phyloP scores from a whole-genome alignment of 2,797 vertebrate species.

The Enteromius radiatus region DNA sequence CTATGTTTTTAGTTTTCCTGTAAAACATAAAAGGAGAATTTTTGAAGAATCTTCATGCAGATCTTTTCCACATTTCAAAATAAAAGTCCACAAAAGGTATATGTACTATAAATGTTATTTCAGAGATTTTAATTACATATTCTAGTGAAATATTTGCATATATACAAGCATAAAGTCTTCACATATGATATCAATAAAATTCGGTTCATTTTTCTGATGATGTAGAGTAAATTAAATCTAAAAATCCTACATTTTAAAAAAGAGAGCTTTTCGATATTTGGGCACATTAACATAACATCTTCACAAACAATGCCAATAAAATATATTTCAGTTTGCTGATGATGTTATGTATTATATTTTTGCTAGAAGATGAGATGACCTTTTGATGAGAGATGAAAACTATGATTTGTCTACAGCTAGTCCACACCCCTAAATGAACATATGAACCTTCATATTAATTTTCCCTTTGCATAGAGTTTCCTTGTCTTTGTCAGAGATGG shows the following conservation, averaged over 20 bases:
- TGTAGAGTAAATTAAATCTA: not conserved
- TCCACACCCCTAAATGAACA: not conserved
- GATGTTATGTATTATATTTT: not conserved
- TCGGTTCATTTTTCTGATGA: not conserved
- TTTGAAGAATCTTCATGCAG: not conserved
- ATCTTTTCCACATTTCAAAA: not conserved
- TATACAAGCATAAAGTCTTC: not conserved
- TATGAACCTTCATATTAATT: not conserved
- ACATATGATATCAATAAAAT: not conserved
- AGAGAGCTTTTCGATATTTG: not conserved
- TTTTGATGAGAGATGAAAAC: not conserved
- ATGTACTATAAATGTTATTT: not conserved
- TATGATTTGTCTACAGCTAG: not conserved
- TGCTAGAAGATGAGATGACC: not conserved
- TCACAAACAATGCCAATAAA: not conserved
- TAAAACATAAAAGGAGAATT: not conserved
- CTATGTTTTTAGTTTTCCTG: not conserved
- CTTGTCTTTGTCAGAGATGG: not conserved
- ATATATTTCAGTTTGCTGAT: not conserved
- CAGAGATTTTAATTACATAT: not conserved
- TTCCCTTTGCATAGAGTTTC: not conserved
- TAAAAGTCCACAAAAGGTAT: not conserved
- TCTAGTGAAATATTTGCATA: not conserved
- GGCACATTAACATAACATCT: not conserved
- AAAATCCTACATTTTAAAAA: not conserved